Evolutionary conservation across 2,797 vertebrate species (phyloP).

Genomic region (Falco rusticolus): DNA sequence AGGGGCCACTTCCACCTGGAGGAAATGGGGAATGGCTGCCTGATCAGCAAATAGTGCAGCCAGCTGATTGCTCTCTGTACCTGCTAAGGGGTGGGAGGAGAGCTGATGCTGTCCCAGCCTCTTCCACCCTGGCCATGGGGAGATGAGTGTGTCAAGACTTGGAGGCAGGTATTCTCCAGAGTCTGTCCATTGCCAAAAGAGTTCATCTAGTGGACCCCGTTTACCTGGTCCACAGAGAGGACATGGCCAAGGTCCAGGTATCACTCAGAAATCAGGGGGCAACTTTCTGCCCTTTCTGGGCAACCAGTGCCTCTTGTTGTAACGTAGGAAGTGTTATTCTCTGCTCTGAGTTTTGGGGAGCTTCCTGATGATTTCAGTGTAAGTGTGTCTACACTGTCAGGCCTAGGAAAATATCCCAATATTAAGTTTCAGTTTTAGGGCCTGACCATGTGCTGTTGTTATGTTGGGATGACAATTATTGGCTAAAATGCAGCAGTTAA

Average conservation of each 20-base stretch:
- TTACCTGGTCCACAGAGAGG: neutral
- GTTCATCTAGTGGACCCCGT: neutral
- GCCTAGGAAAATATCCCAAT: neutral
- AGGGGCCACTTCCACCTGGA: constrained; percentile 5
- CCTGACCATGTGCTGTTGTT: neutral
- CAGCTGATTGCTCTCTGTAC: neutral
- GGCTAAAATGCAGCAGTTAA: neutral
- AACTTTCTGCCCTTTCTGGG: neutral
- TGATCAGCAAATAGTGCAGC: neutral
- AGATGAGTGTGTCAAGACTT: neutral
- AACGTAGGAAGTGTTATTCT: neutral
- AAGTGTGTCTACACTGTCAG: neutral
- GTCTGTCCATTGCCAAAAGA: neutral
- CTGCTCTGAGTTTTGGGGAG: neutral
- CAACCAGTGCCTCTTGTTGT: neutral
- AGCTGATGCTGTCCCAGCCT: neutral
- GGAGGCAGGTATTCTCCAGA: neutral
- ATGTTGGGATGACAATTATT: neutral
- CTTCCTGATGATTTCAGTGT: neutral
- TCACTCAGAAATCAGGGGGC: neutral
- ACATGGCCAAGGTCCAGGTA: neutral
- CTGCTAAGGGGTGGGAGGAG: neutral
- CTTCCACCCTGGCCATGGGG: neutral
- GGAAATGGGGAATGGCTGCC: neutral
- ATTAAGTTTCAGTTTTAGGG: neutral